Evolutionary conservation across 2,113 vertebrate genomes (phyloP).

Genomic region (Anguilla japonica): DNA sequence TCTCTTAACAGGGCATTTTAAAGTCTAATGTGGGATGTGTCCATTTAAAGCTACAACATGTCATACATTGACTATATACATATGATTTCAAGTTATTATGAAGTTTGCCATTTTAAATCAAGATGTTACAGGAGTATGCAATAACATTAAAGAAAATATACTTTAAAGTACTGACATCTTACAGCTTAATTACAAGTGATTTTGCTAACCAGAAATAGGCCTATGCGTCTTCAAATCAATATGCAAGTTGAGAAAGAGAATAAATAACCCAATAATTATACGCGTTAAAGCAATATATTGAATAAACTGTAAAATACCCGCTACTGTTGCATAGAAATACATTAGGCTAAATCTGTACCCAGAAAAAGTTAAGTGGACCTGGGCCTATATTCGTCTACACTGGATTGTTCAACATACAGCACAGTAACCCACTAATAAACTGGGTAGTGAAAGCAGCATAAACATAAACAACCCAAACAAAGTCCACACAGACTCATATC

Average conservation of each 20-base stretch:
- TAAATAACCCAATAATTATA: neutral
- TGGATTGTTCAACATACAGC: no score
- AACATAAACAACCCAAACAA: neutral
- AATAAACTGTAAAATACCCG: neutral
- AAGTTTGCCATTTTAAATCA: no score
- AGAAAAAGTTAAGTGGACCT: neutral
- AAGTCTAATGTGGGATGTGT: no score
- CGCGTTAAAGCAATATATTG: neutral
- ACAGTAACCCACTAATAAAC: neutral
- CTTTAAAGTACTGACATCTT: no score
- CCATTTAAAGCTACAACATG: no score
- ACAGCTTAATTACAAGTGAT: no score
- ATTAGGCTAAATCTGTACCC: neutral
- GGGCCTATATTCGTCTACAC: neutral
- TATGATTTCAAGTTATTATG: no score
- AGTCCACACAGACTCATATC: neutral
- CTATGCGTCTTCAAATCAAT: neutral
- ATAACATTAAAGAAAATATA: no score
- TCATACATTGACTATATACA: no score
- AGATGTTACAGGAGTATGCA: no score
- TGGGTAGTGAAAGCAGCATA: neutral
- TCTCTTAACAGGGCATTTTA: no score
- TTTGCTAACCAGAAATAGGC: no score
- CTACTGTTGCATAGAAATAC: neutral
- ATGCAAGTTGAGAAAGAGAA: neutral